A percentile compares a stretch with the other conserved stretches of the same genome.
Conservation (phyloP, 2,888 invertebrate species). For the Drosophila gaucha region DNA sequence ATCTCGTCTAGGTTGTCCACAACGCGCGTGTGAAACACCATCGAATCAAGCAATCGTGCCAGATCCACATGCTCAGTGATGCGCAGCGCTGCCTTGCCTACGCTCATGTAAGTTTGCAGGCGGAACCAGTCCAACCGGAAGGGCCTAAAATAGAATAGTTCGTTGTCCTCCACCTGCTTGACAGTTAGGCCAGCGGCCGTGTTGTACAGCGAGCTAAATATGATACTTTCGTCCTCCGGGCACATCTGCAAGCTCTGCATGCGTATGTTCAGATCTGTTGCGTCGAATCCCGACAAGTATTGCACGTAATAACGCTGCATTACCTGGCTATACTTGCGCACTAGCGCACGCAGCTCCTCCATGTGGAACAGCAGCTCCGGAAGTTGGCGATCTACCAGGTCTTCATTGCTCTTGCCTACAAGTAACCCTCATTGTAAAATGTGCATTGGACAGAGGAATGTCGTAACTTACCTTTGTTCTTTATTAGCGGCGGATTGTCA, state of each 20-base stretch:
- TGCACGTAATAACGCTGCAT: slow-evolving; percentile 99
- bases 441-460: accelerated
- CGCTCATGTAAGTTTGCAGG: slow-evolving; percentile 96
- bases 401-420: slow-evolving; percentile 90
- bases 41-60: slow-evolving; percentile 96
- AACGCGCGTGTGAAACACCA: slow-evolving; percentile 98
- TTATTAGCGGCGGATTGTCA: slow-evolving; percentile 96
- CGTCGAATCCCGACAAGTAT: slow-evolving; percentile 98
- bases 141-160: slow-evolving; percentile 97
- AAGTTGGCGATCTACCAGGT: slow-evolving; percentile 96
- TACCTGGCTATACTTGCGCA: slow-evolving; percentile 98
- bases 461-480: slow-evolving; percentile 88
- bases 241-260: slow-evolving; percentile 93
- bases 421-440: not conserved
- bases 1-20: slow-evolving; percentile 99
- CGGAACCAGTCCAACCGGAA: slow-evolving; percentile 99
- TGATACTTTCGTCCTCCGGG: slow-evolving; percentile 97
- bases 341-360: slow-evolving; percentile 97
- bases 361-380: slow-evolving; percentile 99
- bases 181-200: slow-evolving; percentile 94
- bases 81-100: slow-evolving; percentile 91
- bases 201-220: slow-evolving; percentile 95
- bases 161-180: slow-evolving; percentile 98
- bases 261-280: slow-evolving; percentile 94
- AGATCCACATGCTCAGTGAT: slow-evolving; percentile 94